Evolutionary conservation across 2,797 vertebrate genomes (phyloP).

Genomic region (Tauraco hartlaubi): DNA sequence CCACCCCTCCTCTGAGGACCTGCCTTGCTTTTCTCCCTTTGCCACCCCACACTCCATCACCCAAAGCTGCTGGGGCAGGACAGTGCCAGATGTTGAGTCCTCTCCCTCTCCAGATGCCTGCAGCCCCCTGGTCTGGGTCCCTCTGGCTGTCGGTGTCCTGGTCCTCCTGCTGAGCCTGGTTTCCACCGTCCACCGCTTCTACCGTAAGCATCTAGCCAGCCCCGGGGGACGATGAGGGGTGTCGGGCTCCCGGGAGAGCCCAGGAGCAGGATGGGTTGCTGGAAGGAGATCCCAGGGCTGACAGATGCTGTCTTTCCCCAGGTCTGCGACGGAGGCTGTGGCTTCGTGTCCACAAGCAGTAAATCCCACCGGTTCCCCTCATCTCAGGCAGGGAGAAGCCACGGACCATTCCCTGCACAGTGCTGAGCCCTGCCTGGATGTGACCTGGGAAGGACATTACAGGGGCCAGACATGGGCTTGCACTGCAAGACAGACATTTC

Average conservation of each 20-base stretch:
- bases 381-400: background rate
- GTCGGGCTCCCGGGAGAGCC: background rate
- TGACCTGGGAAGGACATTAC: background rate
- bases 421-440: background rate
- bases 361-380: background rate
- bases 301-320: background rate
- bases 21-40: background rate
- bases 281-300: background rate
- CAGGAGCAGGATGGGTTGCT: accelerated
- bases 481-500: background rate
- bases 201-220: conserved; percentile 16
- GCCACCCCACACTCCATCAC: background rate
- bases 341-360: conserved; percentile 36
- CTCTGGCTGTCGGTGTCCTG: accelerated
- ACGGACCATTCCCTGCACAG: accelerated
- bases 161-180: conserved; percentile 33
- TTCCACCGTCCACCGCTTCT: background rate
- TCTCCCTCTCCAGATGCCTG: conserved; percentile 7
- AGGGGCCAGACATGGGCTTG: accelerated
- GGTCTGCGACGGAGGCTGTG: conserved; percentile 27
- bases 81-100: background rate
- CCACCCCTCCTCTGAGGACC: background rate
- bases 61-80: background rate
- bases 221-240: accelerated
- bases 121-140: conserved; percentile 51